Evolutionary conservation across 2,888 invertebrate genomes (phyloP), one percentile per base, ranked within the genome.

Genomic region (Tyria jacobaeae): DNA sequence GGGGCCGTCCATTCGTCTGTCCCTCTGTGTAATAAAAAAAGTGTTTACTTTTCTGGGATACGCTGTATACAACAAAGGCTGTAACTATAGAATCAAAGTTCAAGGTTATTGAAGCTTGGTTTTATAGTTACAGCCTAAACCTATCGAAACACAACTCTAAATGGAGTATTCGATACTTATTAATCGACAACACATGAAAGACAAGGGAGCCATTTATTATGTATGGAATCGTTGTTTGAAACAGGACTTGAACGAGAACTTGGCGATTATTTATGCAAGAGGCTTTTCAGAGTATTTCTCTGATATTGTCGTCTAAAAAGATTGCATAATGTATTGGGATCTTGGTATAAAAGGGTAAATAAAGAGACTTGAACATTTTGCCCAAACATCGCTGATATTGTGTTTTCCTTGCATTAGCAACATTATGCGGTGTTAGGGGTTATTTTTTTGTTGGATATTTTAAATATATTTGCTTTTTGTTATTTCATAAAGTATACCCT

Each of bases 181-280:
- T 48, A 59, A 39, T 17, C 31, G 35, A 57, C 25, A 35, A 7
- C 51, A 60, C 25, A 58, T 37, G 31, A 49, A 60, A 47, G 53
- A 64, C 14, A 44, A 48, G 25, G 14, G 34, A 39, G 60, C 57
- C 52, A 75, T 72, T 55, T 62, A 70, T 64, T 66, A 73, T 60
- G 59, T 64, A 73, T 58, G 39, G 35, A 48, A 59, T 49, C 48
- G 57, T 62, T 64, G 62, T 65, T 55, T 65, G 47, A 57, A 54
- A 17, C 62, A 47, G 35, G 21, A 62, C 66, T 68, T 27, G 41
- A 67, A 63, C 49, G 50, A 27, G 35, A 44, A 39, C 27, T 49
- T 41, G 3, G 0, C 25, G 24, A 63, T 73, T 65, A 76, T 27
- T 73, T 57, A 76, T 65, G 60, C 57, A 64, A 47, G 39, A 58